These are phyloP conservation scores for Nomada fabriciana DNA, from an alignment of 2,888 invertebrate genomes.

Conservation along the genomic window DNA sequence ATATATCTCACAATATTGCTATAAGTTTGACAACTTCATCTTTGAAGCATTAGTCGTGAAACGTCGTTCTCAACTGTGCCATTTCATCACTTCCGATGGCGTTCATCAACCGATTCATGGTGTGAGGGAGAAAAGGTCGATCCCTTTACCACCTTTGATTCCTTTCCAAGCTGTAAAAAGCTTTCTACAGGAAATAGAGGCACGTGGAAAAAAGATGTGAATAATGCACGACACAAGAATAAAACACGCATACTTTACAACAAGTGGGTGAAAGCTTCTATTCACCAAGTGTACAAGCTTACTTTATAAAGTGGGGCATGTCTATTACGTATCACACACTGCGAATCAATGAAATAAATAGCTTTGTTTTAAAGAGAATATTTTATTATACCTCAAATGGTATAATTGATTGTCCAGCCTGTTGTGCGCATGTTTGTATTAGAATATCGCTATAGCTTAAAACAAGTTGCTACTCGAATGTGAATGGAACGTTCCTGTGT, in stretches of 20 bases:
- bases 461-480: slow-evolving; percentile 31
- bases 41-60: slow-evolving; percentile 12
- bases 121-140: slow-evolving; percentile 32
- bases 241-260: slow-evolving; percentile 66
- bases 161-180: slow-evolving; percentile 65
- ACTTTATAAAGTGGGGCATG: slow-evolving; percentile 79
- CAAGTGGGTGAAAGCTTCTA: slow-evolving; percentile 77
- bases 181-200: slow-evolving; percentile 56
- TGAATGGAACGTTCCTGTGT: not conserved
- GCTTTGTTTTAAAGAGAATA: slow-evolving; percentile 29
- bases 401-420: slow-evolving; percentile 30
- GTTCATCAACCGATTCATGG: slow-evolving; percentile 32
- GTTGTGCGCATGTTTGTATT: slow-evolving; percentile 20
- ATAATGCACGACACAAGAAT: slow-evolving; percentile 67
- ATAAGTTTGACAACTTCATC: slow-evolving; percentile 3
- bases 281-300: slow-evolving; percentile 66
- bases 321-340: slow-evolving; percentile 75
- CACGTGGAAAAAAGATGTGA: slow-evolving; percentile 51
- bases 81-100: slow-evolving; percentile 60
- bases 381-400: slow-evolving; percentile 15
- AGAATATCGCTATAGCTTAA: slow-evolving; percentile 38
- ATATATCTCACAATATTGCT: not conserved
- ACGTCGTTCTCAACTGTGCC: not conserved
- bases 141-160: slow-evolving; percentile 57
- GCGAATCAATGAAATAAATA: slow-evolving; percentile 40